phyloP scores from a whole-genome alignment of 2,113 vertebrate species.

The Oryzias javanicus region DNA sequence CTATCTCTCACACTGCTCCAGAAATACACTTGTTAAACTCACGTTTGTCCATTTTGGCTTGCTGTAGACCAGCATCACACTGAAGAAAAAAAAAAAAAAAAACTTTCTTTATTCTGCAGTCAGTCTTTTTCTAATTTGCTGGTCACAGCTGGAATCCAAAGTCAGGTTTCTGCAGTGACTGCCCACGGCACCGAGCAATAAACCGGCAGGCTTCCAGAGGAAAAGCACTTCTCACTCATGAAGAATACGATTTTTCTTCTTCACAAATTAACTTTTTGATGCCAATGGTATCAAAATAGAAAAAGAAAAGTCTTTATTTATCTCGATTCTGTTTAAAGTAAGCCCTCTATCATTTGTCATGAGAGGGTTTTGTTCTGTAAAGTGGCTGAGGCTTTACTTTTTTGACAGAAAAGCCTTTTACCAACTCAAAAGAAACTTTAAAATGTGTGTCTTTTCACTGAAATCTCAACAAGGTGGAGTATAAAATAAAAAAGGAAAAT shows the following conservation, averaged over 20 bases:
- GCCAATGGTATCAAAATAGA: constrained; percentile 27
- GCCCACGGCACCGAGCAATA: constrained; percentile 63
- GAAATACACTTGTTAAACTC: constrained; percentile 58
- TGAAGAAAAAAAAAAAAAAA: constrained; percentile 42
- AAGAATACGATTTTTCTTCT: constrained; percentile 67
- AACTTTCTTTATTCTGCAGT: constrained; percentile 26
- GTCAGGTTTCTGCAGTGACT: constrained; percentile 73
- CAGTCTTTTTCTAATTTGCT: constrained; percentile 65
- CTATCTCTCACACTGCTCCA: constrained; percentile 44
- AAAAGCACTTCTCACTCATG: constrained; percentile 72
- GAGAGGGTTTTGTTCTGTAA: constrained; percentile 48
- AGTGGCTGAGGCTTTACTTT: constrained; percentile 55
- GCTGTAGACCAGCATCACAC: constrained; percentile 26
- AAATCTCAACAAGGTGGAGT: background rate
- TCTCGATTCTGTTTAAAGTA: too few relatives aligned
- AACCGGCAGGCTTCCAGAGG: constrained; percentile 63
- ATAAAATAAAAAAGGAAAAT: background rate
- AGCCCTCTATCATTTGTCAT: too few relatives aligned
- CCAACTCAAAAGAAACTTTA: too few relatives aligned
- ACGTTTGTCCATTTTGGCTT: constrained; percentile 43
- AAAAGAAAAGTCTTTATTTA: constrained; percentile 3
- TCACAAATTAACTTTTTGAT: constrained; percentile 59
- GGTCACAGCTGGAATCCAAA: constrained; percentile 73
- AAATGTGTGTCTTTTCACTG: too few relatives aligned
- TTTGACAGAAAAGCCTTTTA: constrained; percentile 11